These are phyloP conservation scores for Prunella strophiata DNA, from an alignment of 2,797 vertebrate genomes.

Conservation along the genomic window DNA sequence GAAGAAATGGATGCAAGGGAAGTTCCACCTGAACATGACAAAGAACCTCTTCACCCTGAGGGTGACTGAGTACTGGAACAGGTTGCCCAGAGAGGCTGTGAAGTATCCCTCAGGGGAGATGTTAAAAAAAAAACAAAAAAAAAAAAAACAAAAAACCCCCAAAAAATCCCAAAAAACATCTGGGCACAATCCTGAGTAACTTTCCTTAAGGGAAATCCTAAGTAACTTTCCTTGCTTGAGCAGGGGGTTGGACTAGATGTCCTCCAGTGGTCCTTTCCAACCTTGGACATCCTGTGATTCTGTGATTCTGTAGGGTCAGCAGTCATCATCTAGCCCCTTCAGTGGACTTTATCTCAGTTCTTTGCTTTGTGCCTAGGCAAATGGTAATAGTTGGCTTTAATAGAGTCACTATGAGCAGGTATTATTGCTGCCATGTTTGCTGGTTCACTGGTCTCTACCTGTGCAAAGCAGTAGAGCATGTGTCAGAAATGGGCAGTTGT, in stretches of 20 bases:
- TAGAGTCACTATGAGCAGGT: not conserved
- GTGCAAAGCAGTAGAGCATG: not conserved
- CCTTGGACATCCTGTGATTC: not conserved
- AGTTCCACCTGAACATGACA: not conserved
- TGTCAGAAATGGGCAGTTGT: not conserved
- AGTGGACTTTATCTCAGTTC: not conserved
- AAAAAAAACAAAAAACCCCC: too few relatives aligned
- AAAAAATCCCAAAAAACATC: too few relatives aligned
- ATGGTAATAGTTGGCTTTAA: not conserved
- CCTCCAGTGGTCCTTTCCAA: not conserved
- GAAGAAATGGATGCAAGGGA: rapidly evolving
- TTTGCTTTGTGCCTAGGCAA: not conserved
- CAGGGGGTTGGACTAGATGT: not conserved
- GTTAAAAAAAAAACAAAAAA: not conserved
- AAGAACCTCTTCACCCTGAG: not conserved
- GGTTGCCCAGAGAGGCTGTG: not conserved
- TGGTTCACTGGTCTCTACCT: not conserved
- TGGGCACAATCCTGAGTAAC: not conserved
- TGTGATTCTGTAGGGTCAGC: not conserved
- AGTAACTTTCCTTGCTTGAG: not conserved
- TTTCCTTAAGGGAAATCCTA: not conserved
- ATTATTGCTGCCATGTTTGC: not conserved
- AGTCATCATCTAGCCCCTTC: not conserved
- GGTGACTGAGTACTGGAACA: rapidly evolving
- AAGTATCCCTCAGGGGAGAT: not conserved